phyloP scores from a whole-genome alignment of 2,113 vertebrate genomes.

The Eurypyga helias region DNA sequence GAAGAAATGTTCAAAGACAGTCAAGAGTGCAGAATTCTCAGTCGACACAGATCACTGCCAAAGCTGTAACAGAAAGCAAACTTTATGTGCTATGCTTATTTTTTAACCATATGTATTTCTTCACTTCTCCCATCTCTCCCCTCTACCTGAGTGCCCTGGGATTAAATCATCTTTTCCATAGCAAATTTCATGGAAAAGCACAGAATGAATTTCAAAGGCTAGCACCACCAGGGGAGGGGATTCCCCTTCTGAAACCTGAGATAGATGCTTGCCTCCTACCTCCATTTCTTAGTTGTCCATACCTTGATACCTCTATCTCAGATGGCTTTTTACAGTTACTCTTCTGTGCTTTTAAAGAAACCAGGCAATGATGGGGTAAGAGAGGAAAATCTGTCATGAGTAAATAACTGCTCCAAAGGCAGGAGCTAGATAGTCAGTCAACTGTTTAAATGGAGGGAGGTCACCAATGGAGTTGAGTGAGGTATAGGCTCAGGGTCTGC shows the following conservation, averaged over 20 bases:
- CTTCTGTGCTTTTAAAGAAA: background rate
- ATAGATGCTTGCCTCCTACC: background rate
- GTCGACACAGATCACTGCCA: background rate
- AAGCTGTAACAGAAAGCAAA: constrained; percentile 14
- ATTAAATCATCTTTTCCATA: background rate
- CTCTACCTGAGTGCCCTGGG: background rate
- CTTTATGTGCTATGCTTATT: background rate
- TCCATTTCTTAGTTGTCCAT: too few species aligned
- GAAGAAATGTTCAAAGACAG: background rate
- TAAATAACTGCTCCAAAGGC: background rate
- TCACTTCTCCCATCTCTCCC: background rate
- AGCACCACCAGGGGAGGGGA: background rate
- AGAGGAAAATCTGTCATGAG: background rate
- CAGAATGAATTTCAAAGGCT: background rate
- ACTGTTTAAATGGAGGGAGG: background rate
- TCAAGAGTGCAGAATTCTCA: background rate
- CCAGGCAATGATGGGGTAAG: background rate
- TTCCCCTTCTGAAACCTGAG: background rate
- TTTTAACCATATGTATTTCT: background rate
- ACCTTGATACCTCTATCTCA: too few species aligned
- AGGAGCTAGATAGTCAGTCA: background rate
- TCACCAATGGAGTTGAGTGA: background rate
- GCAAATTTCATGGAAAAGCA: background rate
- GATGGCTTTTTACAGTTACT: background rate
- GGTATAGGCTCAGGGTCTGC: background rate